Conservation (phyloP, 92 coral and sea anemone species). For the Virgularia gustaviana region DNA sequence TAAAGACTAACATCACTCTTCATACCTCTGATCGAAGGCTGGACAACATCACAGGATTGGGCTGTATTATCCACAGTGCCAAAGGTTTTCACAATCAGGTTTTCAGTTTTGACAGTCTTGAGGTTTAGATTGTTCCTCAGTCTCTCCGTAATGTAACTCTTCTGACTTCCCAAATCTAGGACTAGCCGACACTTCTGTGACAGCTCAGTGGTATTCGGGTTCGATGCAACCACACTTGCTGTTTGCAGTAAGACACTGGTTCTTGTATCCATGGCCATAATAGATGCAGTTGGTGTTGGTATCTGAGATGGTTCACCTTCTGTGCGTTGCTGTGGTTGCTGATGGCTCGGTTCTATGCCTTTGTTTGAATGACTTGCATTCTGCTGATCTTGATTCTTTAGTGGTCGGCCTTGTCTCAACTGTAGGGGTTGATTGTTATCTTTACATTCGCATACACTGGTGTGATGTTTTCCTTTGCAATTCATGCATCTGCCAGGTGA, state of each 20-base stretch:
- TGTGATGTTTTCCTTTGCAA: constrained; percentile 14
- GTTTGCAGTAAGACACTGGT: constrained; percentile 27
- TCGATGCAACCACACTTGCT: constrained; percentile 34
- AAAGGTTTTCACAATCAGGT: constrained; percentile 43
- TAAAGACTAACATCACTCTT: not conserved
- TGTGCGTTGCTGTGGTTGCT: no score
- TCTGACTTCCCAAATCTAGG: constrained; percentile 47
- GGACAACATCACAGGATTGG: constrained; percentile 41
- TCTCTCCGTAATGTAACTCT: constrained; percentile 30
- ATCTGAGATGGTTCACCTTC: no score
- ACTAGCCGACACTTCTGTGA: constrained; percentile 36
- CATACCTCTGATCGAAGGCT: constrained; percentile 25
- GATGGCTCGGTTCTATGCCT: not conserved
- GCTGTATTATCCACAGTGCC: constrained; percentile 27
- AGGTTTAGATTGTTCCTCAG: constrained; percentile 26
- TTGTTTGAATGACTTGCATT: not conserved
- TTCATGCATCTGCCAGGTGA: not conserved
- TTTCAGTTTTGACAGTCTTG: constrained; percentile 20
- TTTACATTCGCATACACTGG: constrained; percentile 12
- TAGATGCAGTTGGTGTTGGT: no score
- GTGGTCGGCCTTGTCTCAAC: not conserved
- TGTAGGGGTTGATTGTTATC: not conserved
- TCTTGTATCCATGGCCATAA: not conserved
- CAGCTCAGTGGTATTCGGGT: constrained; percentile 22
- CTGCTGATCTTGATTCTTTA: not conserved